A percentile compares a stretch with the other conserved stretches of the same genome.
Evolutionary conservation across 2,888 invertebrate genomes (phyloP).

Genomic region (Sialis fuliginosa): DNA sequence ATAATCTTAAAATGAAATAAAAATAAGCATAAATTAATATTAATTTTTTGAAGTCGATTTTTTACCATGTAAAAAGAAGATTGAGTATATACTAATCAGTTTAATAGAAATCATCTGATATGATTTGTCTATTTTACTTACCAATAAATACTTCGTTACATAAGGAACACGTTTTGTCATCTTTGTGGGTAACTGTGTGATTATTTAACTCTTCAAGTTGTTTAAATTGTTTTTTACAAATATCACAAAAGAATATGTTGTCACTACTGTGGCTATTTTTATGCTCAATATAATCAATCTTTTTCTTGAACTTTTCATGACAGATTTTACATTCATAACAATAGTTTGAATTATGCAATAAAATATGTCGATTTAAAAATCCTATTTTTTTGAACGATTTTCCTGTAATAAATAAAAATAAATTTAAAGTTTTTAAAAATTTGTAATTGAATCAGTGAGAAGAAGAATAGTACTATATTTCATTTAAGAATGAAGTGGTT

Average conservation of each 20-base stretch:
- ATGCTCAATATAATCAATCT: constrained; percentile 14
- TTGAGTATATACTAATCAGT: too few species aligned
- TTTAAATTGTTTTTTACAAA: constrained; percentile 13
- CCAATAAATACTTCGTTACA: too few species aligned
- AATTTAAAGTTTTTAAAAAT: not conserved
- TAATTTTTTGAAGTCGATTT: too few species aligned
- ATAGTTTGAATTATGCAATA: not conserved
- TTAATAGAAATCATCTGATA: too few species aligned
- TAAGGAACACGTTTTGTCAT: constrained; percentile 12
- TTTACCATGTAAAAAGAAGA: too few species aligned
- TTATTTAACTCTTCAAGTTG: constrained; percentile 12
- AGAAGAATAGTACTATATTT: too few species aligned
- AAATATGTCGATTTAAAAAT: constrained; percentile 2
- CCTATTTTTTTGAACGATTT: not conserved
- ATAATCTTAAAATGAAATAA: too few species aligned
- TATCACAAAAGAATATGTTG: constrained; percentile 7
- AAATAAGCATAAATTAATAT: too few species aligned
- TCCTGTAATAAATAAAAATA: constrained; percentile 1
- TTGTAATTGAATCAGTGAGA: too few species aligned
- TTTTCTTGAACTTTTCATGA: constrained; percentile 13
- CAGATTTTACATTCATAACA: constrained; percentile 14
- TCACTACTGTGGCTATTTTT: constrained; percentile 12
- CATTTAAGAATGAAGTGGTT: too few species aligned
- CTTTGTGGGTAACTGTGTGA: constrained; percentile 12
- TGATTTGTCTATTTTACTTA: too few species aligned